Evolutionary conservation across 2,113 vertebrate species (phyloP).

Genomic region (Salvator merianae): DNA sequence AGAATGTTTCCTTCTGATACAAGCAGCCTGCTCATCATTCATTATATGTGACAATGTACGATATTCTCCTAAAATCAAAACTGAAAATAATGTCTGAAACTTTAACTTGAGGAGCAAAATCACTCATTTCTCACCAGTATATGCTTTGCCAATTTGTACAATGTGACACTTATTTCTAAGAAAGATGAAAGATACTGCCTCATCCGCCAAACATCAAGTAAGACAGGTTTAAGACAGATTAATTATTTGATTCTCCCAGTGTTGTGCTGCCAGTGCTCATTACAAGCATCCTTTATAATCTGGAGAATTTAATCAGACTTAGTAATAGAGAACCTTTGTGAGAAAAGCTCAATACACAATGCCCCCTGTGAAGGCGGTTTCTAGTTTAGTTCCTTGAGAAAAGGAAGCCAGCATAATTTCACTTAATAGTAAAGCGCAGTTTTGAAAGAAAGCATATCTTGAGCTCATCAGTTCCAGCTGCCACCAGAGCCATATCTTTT

Average conservation of each 20-base stretch:
- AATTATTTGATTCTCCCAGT: conserved; percentile 3
- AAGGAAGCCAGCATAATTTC: not conserved
- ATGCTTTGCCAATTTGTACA: not conserved
- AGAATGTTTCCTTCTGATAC: not conserved
- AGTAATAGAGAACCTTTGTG: conserved; percentile 1
- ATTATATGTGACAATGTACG: not conserved
- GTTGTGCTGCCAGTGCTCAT: not conserved
- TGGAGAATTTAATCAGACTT: conserved; percentile 15
- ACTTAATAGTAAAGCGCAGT: not conserved
- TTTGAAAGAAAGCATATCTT: not conserved
- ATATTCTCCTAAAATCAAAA: not conserved
- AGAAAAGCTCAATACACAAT: not conserved
- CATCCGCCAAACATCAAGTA: not conserved
- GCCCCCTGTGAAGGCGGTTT: not conserved
- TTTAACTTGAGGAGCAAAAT: not conserved
- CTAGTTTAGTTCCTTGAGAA: not conserved
- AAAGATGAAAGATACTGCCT: not conserved
- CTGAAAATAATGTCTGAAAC: not conserved
- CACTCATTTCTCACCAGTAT: not conserved
- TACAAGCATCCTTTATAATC: not conserved
- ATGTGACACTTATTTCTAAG: not conserved
- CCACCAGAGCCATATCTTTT: accelerated
- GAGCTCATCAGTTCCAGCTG: not conserved
- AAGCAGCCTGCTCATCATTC: not conserved
- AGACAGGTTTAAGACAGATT: conserved; percentile 2